phyloP scores from a whole-genome alignment of 2,113 vertebrate species.

The Leuciscus idus region DNA sequence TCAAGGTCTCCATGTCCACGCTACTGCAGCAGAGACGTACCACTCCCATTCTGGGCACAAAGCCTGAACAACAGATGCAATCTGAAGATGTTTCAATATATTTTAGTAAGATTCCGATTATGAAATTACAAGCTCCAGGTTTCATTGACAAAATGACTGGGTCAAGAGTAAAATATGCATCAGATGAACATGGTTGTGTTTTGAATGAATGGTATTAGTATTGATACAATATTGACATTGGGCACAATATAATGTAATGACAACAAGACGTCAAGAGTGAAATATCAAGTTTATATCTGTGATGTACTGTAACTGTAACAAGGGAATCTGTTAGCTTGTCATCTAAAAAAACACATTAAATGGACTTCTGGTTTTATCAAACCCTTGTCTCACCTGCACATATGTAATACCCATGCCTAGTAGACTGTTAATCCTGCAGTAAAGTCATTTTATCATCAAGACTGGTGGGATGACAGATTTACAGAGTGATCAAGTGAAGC shows the following conservation, averaged over 20 bases:
- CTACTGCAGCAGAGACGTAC: slow-evolving; percentile 12
- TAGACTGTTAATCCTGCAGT: slow-evolving; percentile 39
- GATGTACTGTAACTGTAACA: background rate
- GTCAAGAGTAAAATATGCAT: background rate
- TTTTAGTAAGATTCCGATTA: slow-evolving; percentile 23
- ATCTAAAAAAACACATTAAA: background rate
- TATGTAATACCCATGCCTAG: background rate
- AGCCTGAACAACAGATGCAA: slow-evolving; percentile 26
- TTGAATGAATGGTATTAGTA: background rate
- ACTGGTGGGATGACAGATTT: slow-evolving; percentile 6
- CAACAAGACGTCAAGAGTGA: background rate
- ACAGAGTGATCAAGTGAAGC: slow-evolving; percentile 28
- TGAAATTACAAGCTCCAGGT: background rate
- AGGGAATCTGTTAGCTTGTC: background rate
- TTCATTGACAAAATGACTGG: slow-evolving; percentile 13
- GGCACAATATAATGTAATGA: background rate
- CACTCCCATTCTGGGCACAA: slow-evolving; percentile 34
- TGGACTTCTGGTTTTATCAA: slow-evolving; percentile 30
- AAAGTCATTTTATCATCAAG: slow-evolving; percentile 35
- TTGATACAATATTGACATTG: background rate
- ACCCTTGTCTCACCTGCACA: slow-evolving; percentile 32
- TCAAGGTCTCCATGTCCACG: slow-evolving; percentile 24
- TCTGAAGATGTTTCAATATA: slow-evolving; percentile 10
- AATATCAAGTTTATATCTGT: background rate
- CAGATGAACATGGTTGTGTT: background rate